Evolutionary conservation across 2,797 vertebrate species (phyloP), one percentile per base, ranked within the genome.

Genomic region (Echiichthys vipera): DNA sequence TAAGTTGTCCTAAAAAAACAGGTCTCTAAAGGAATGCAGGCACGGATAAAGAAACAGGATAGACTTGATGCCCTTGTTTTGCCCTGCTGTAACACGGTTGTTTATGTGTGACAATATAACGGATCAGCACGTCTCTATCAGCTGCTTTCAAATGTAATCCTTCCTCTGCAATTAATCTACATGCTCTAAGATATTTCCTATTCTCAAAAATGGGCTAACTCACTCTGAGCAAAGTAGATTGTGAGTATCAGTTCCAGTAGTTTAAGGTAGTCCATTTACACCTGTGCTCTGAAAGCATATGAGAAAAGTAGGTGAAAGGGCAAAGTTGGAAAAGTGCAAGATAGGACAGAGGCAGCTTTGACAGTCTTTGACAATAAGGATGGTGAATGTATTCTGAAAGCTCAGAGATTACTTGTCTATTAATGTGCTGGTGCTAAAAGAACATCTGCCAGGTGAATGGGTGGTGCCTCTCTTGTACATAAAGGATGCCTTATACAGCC

Each of bases 231-330:
- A 47, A 34, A 67, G 43, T 24, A 71, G 77, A 85, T 65, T 67
- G 45, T 1, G 29, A 77, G 65, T 78, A 81, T 85, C 74, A 74
- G 50, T 81, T 84, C 56, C 77, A 80, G 40, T 22, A 47, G 51
- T 80, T 77, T 75, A 57, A 73, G 61, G 63, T 15, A 1, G 64
- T 66, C 69, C 22, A 39, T 79, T 84, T 72, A 78, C 82, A 90
- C 85, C 66, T 88, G 84, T 74, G 75, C 32, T 36, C 42, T n/a
- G 4, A 81, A 74, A 65, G 53, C 63, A 49, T 10, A 42, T 22
- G 20, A 69, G 54, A 77, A 40, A 62, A 83, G 77, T 84, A 74
- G 81, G 84, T 82, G 76, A 90, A 88, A 87, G 85, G 78, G 67
- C 74, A 74, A 29, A 0, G 27, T 64, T 24, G 12, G 47, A 62